These are phyloP conservation scores for Oriolus oriolus DNA, from an alignment of 2,113 vertebrate genomes.

Conservation along the genomic window DNA sequence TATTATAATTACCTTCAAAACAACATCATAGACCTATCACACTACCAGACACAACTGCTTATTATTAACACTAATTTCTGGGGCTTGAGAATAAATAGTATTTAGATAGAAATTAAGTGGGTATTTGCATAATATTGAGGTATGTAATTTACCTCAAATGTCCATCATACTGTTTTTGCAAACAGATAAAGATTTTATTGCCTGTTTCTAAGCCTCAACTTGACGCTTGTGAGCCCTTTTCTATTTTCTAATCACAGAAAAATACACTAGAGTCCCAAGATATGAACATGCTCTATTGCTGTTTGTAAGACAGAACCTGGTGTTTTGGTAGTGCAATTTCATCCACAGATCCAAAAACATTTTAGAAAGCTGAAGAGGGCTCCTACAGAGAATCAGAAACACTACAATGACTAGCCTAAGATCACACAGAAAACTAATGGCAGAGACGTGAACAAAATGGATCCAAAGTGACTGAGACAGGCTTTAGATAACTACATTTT, in stretches of 20 bases:
- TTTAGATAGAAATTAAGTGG: neutral
- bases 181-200: neutral
- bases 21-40: neutral
- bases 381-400: slow-evolving; percentile 22
- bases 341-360: slow-evolving; percentile 2
- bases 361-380: slow-evolving; percentile 11
- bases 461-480: neutral
- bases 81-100: neutral
- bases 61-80: neutral
- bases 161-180: neutral
- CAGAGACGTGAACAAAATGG: neutral
- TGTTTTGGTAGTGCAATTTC: slow-evolving; percentile 7
- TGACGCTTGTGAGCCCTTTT: neutral
- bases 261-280: neutral
- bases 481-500: neutral
- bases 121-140: neutral
- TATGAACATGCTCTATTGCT: neutral
- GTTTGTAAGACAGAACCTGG: neutral
- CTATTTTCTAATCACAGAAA: neutral
- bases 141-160: neutral
- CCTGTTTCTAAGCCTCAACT: neutral
- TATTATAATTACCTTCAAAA: neutral
- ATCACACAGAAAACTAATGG: neutral
- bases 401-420: slow-evolving; percentile 8
- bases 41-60: neutral